These are phyloP conservation scores for Plutella xylostella DNA, from an alignment of 2,888 invertebrate species.

Conservation along the genomic window DNA sequence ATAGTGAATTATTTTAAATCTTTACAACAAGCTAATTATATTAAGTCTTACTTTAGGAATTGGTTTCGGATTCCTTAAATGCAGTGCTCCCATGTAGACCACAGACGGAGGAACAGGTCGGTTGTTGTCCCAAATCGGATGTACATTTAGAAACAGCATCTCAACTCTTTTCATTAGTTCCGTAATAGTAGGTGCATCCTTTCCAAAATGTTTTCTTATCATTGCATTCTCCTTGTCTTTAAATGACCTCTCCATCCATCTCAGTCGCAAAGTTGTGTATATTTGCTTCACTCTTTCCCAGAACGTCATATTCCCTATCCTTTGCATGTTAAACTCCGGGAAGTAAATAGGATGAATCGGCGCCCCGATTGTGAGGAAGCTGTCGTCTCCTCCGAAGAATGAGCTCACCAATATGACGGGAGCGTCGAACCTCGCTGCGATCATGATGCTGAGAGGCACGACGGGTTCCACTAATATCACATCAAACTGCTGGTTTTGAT, in stretches of 20 bases:
- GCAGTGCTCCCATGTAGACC: slow-evolving; percentile 7
- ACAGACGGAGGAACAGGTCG: slow-evolving; percentile 5
- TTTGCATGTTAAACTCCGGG: background rate
- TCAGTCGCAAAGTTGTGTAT: background rate
- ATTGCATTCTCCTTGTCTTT: too few species aligned
- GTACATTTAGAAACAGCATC: slow-evolving; percentile 6
- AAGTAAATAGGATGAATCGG: slow-evolving; percentile 1
- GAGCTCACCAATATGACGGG: slow-evolving; percentile 6
- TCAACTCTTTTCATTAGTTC: slow-evolving; percentile 3
- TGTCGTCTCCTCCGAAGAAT: background rate
- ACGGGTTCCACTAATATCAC: slow-evolving; percentile 3
- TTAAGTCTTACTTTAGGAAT: slow-evolving; percentile 4
- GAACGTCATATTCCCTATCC: background rate
- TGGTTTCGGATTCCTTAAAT: slow-evolving; percentile 4
- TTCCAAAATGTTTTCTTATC: slow-evolving; percentile 1
- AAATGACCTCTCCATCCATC: background rate
- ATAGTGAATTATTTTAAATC: too few species aligned
- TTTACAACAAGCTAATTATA: too few species aligned
- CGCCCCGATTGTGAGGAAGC: background rate
- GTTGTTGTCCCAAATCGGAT: slow-evolving; percentile 9
- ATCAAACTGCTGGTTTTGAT: slow-evolving; percentile 6
- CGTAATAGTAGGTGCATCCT: background rate
- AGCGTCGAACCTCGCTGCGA: slow-evolving; percentile 1
- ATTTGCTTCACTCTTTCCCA: background rate
- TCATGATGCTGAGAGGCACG: background rate